phyloP scores from a whole-genome alignment of 2,113 vertebrate species.

The Forbesichthys papilliferus region DNA sequence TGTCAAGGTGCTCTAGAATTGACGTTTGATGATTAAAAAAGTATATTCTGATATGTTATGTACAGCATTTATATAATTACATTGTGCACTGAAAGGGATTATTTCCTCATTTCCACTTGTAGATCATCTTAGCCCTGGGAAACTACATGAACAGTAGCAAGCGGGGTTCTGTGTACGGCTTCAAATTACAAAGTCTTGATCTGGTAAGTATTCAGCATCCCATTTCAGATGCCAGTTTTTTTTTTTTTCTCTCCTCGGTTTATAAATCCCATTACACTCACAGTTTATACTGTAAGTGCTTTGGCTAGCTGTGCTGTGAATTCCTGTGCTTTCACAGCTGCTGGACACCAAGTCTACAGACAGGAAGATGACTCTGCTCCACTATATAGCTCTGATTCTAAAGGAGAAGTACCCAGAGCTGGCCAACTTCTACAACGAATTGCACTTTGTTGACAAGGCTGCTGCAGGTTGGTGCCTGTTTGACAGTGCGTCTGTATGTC shows the following conservation, averaged over 20 bases:
- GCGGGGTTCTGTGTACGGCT: conserved; percentile 93
- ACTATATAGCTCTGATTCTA: conserved; percentile 93
- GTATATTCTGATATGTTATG: too few species aligned
- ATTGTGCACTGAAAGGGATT: neutral
- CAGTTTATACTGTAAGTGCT: conserved; percentile 4
- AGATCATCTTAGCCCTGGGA: conserved; percentile 94
- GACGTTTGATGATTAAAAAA: too few species aligned
- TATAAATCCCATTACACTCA: neutral
- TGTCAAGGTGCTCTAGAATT: too few species aligned
- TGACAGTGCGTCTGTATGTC: neutral
- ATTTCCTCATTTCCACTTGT: conserved; percentile 6
- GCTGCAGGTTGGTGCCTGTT: conserved; percentile 81
- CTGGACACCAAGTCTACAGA: conserved; percentile 98
- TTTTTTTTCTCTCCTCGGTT: conserved; percentile 1
- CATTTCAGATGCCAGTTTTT: neutral
- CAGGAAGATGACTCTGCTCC: conserved; percentile 92
- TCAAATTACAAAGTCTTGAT: conserved; percentile 90
- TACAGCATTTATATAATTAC: neutral
- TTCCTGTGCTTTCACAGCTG: conserved; percentile 74
- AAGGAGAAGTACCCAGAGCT: conserved; percentile 94
- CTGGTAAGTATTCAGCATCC: conserved; percentile 66
- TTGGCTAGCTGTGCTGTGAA: conserved; percentile 1
- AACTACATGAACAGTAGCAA: conserved; percentile 99
- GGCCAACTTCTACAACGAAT: conserved; percentile 89
- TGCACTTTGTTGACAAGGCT: conserved; percentile 96